Evolutionary conservation across 2,888 invertebrate genomes (phyloP).

Genomic region (Glomeris marginata): DNA sequence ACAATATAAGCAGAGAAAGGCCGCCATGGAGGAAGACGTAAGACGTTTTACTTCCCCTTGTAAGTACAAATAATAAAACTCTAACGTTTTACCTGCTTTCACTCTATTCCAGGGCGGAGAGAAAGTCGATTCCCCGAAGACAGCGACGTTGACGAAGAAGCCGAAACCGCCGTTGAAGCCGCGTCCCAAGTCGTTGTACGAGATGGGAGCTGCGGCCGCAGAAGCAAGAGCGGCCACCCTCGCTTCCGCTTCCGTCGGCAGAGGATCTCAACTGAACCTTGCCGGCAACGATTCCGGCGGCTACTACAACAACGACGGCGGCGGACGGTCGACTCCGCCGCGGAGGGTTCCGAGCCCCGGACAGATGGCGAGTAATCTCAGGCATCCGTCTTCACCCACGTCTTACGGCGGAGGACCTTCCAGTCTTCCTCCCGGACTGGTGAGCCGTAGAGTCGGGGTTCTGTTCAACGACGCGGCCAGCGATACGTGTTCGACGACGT

Average conservation of each 20-base stretch:
- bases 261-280: conserved; percentile 57
- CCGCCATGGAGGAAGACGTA: conserved; percentile 60
- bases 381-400: conserved; percentile 66
- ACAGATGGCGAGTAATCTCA: conserved; percentile 41
- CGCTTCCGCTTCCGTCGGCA: conserved; percentile 32
- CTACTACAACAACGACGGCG: conserved; percentile 17
- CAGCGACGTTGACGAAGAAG: conserved; percentile 18
- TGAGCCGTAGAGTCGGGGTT: conserved; percentile 10
- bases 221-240: conserved; percentile 10
- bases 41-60: too few species aligned
- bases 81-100: background rate
- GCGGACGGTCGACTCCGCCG: conserved; percentile 74
- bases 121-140: conserved; percentile 9
- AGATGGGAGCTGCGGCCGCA: conserved; percentile 25
- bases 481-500: conserved; percentile 68
- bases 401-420: conserved; percentile 4
- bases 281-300: conserved; percentile 38
- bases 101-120: background rate
- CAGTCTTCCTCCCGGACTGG: conserved; percentile 14
- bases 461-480: conserved; percentile 48
- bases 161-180: conserved; percentile 36
- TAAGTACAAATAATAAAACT: too few species aligned
- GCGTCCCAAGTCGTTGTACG: conserved; percentile 79
- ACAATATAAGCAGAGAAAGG: conserved; percentile 80
- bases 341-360: conserved; percentile 74